Percentiles rank a stretch among this genome's conserved stretches.
These are phyloP conservation scores for Diachasmimorpha longicaudata DNA, from an alignment of 1,140 invertebrate species.

Conservation along the genomic window DNA sequence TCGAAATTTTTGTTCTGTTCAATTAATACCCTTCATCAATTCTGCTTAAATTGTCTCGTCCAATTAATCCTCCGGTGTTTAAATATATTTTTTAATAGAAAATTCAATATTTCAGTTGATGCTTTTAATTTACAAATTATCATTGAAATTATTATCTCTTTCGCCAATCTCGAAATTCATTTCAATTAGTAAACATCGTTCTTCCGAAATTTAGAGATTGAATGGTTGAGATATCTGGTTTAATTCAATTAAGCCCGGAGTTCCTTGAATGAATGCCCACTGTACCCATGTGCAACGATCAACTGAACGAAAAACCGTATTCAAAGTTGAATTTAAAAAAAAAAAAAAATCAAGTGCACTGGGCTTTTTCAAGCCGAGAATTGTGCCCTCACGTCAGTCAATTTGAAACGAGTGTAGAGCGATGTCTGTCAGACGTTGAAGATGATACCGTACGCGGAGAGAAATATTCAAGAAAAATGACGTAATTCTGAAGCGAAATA, in stretches of 20 bases:
- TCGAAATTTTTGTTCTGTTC: neutral
- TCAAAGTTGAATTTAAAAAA: neutral
- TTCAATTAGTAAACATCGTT: neutral
- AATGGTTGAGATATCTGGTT: neutral
- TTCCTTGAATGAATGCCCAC: conserved; percentile 57
- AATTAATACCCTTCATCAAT: no score
- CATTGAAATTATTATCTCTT: no score
- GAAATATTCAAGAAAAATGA: no score
- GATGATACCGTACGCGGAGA: neutral
- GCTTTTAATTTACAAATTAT: no score
- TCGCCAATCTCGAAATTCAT: no score
- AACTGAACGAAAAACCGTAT: conserved; percentile 22
- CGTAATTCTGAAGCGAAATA: no score
- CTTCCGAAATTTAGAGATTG: no score
- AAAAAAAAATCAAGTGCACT: neutral
- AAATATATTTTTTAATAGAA: no score
- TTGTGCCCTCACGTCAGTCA: neutral
- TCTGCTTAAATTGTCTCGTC: no score
- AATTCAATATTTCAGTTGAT: no score
- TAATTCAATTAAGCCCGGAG: conserved; percentile 40
- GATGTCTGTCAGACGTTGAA: neutral
- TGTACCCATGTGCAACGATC: conserved; percentile 35
- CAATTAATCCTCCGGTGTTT: no score
- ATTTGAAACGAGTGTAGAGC: neutral
- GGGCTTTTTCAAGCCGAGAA: conserved; percentile 11